A percentile compares a stretch with the other conserved stretches of the same genome.
Conservation (phyloP, 2,113 vertebrate genomes). For the Syngnathus scovelli region DNA sequence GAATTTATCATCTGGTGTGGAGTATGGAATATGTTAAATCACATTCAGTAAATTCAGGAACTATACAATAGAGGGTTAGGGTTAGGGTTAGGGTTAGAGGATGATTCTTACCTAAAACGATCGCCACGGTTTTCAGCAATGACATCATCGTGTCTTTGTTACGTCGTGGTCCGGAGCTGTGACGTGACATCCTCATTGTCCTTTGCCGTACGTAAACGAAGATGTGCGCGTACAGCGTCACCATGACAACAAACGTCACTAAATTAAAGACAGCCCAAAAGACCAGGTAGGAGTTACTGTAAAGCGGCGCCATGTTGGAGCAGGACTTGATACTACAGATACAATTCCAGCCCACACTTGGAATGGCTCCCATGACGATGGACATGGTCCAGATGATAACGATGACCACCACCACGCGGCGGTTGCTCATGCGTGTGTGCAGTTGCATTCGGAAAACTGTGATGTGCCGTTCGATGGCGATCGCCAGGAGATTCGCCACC, state of each 20-base stretch:
- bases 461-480: slow-evolving; percentile 96
- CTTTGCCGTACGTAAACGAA: slow-evolving; percentile 97
- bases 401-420: slow-evolving; percentile 93
- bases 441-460: slow-evolving; percentile 99
- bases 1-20: background rate
- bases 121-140: slow-evolving; percentile 95
- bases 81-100: too few species aligned
- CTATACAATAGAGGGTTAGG: too few species aligned
- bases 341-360: slow-evolving; percentile 97
- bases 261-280: slow-evolving; percentile 99
- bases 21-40: background rate
- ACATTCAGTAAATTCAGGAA: background rate
- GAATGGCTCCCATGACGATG: slow-evolving; percentile 95
- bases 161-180: slow-evolving; percentile 90
- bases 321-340: slow-evolving; percentile 87
- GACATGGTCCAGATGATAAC: slow-evolving; percentile 99
- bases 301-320: slow-evolving; percentile 97
- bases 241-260: slow-evolving; percentile 97
- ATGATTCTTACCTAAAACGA: slow-evolving; percentile 87
- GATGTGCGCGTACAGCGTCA: slow-evolving; percentile 96
- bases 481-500: slow-evolving; percentile 92
- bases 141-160: slow-evolving; percentile 99
- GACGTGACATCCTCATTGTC: slow-evolving; percentile 98
- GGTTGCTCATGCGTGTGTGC: slow-evolving; percentile 97
- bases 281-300: slow-evolving; percentile 96